phyloP scores from a whole-genome alignment of 2,113 vertebrate genomes.

The Bujurquina vittata region DNA sequence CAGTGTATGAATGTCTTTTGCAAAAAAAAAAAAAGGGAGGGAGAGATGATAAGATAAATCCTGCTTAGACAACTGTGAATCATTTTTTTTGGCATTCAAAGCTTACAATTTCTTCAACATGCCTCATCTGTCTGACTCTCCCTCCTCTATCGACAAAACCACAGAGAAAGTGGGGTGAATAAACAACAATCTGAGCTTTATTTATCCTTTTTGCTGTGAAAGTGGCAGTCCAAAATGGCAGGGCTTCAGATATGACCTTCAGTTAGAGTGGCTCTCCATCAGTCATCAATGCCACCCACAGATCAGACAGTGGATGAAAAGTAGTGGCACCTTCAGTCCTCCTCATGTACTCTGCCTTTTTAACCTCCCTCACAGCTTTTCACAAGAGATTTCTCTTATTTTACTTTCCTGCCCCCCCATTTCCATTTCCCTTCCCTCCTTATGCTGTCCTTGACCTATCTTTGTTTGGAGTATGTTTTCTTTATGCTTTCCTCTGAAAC shows the following conservation, averaged over 20 bases:
- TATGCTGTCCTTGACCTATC: slow-evolving; percentile 20
- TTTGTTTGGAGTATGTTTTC: slow-evolving; percentile 10
- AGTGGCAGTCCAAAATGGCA: slow-evolving; percentile 69
- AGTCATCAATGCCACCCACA: slow-evolving; percentile 70
- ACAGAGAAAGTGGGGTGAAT: slow-evolving; percentile 51
- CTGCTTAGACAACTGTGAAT: slow-evolving; percentile 35
- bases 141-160: slow-evolving; percentile 24
- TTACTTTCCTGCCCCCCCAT: slow-evolving; percentile 3
- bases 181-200: slow-evolving; percentile 59
- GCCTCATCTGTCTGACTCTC: slow-evolving; percentile 23
- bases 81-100: slow-evolving; percentile 33
- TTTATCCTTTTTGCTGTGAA: slow-evolving; percentile 60
- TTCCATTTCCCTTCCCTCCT: slow-evolving; percentile 13
- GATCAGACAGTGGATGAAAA: slow-evolving; percentile 66
- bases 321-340: slow-evolving; percentile 29
- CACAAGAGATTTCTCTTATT: slow-evolving; percentile 32
- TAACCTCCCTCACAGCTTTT: slow-evolving; percentile 35
- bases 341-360: slow-evolving; percentile 15
- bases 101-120: slow-evolving; percentile 14
- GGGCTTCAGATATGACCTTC: slow-evolving; percentile 74
- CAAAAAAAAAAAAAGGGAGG: background rate
- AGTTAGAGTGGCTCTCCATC: slow-evolving; percentile 68
- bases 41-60: slow-evolving; percentile 41
- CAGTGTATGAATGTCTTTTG: background rate
- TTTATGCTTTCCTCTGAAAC: slow-evolving; percentile 11